Conservation (phyloP, 1,140 invertebrate species). For the Trypoxylus dichotomus region DNA sequence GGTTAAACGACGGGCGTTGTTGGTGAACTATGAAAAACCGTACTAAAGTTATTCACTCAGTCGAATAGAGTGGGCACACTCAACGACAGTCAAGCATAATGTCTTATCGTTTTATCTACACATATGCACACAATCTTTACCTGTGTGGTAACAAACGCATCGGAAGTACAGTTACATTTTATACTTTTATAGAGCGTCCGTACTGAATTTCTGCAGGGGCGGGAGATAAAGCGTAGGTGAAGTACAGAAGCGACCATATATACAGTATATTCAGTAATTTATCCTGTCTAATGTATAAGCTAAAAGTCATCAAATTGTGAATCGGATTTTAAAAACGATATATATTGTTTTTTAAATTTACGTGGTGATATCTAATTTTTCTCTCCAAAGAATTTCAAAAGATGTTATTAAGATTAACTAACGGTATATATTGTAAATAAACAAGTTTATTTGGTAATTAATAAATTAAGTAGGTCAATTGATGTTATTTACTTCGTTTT, state of each 20-base stretch:
- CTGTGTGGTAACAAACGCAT: not conserved
- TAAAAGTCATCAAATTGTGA: no score
- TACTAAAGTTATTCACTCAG: not conserved
- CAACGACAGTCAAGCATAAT: conserved; percentile 8
- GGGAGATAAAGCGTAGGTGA: not conserved
- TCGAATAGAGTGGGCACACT: conserved; percentile 18
- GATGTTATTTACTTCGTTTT: no score
- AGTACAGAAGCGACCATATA: not conserved
- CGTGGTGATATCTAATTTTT: no score
- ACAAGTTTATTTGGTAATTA: no score
- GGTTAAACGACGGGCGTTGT: not conserved
- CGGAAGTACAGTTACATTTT: conserved; percentile 15
- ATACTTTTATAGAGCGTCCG: not conserved
- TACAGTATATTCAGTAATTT: no score
- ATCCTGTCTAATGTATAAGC: no score
- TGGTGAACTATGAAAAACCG: conserved; percentile 18
- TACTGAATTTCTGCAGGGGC: conserved; percentile 3
- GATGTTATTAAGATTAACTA: no score
- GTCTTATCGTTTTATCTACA: conserved; percentile 21
- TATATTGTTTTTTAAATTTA: no score
- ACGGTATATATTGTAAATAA: no score
- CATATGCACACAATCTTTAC: conserved; percentile 19
- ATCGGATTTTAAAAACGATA: no score
- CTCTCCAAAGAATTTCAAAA: no score
- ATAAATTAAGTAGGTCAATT: no score